phyloP scores from a whole-genome alignment of 2,888 invertebrate species.

The Drosophila austrosaltans region DNA sequence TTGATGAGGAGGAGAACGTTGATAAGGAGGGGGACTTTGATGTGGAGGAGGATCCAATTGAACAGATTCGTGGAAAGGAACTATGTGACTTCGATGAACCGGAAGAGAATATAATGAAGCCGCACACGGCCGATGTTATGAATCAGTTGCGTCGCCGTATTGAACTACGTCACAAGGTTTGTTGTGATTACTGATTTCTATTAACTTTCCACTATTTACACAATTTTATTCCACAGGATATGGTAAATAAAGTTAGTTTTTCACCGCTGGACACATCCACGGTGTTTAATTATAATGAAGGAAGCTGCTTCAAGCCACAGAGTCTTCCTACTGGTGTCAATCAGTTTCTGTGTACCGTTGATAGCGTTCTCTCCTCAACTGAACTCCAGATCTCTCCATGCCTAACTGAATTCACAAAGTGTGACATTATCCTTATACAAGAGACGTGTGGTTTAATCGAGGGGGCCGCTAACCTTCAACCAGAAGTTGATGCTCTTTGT shows the following conservation, averaged over 20 bases:
- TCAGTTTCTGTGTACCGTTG: slow-evolving; percentile 75
- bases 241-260: slow-evolving; percentile 59
- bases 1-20: neutral
- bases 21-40: neutral
- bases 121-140: neutral
- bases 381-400: slow-evolving; percentile 77
- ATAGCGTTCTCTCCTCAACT: slow-evolving; percentile 68
- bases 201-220: neutral
- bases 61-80: neutral
- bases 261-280: slow-evolving; percentile 79
- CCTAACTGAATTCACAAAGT: slow-evolving; percentile 81
- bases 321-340: slow-evolving; percentile 70
- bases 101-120: neutral
- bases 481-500: slow-evolving; percentile 84
- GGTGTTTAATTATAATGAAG: slow-evolving; percentile 66
- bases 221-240: slow-evolving; percentile 42
- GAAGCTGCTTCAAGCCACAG: slow-evolving; percentile 67
- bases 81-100: neutral
- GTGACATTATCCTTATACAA: slow-evolving; percentile 84
- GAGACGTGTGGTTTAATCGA: slow-evolving; percentile 84
- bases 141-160: slow-evolving; percentile 42
- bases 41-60: neutral
- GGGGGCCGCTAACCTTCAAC: slow-evolving; percentile 83
- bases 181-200: neutral
- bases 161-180: slow-evolving; percentile 41